Base-by-base conservation (phyloP, 2,797 vertebrate species). In the Chaenodraco wilsoni region DNA sequence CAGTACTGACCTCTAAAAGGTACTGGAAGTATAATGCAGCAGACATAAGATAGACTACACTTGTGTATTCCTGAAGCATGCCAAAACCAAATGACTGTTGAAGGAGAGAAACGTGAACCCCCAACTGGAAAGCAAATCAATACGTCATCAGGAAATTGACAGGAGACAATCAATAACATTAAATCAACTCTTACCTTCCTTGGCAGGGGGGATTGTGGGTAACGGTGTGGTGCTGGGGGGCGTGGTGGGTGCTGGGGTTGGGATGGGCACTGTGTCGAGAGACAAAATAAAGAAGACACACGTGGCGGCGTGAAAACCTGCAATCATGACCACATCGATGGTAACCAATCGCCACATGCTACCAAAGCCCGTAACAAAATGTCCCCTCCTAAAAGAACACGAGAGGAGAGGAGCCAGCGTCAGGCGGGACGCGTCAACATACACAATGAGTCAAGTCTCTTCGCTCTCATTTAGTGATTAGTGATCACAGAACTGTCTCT, bases 171-270 rank as follows among this genome's bases (percentile, higher is more conserved):
- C 4, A 6, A 31, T 40, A 27, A 43, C 4, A 44, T 27, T 6
- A 54, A 37, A 23, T 1, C 27, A 19, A 5, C 11, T 46, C 76
- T 83, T 91, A 98, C 97, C 97, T 93, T 99, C 97, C 83, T 94
- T 97, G 0, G 96, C 96, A 27, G 95, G 83, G 19, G 97, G 97
- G 74, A 98, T 95, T 27, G 97, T 97, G 79, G 96, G 94, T 23
- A 91, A 82, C 2, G 95, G 94, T 10, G 94, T 91, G 41, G 96
- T 96, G 65, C 93, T 95, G 44, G 95, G 93, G 57, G 95, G 92
- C 50, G 64, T 87, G 79, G 95, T 94, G 0, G 98, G 96, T 0
- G 96, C 93, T 0, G 85, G 87, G 15, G 97, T 98, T 21, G 97
- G 96, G 80, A 92, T 60, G 0, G 96, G 93, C 27, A 94, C 97